These are phyloP conservation scores for Macrochelys suwanniensis DNA, from an alignment of 2,797 vertebrate genomes.

Conservation along the genomic window DNA sequence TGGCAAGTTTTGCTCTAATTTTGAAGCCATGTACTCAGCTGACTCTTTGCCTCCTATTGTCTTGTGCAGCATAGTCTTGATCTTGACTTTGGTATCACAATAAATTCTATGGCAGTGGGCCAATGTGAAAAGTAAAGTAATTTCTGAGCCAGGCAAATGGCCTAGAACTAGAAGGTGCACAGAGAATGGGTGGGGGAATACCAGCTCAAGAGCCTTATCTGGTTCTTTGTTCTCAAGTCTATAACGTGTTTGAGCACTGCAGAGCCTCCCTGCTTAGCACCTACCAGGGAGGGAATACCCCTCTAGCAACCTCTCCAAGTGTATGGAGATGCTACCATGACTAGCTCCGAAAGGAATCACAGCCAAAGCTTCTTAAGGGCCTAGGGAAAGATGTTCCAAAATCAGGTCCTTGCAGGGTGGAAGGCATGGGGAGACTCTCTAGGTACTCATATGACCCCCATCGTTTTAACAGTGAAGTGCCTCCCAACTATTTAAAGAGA, in stretches of 20 bases:
- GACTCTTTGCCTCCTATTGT: background rate
- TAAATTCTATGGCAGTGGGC: slow-evolving; percentile 40
- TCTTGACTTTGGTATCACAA: slow-evolving; percentile 31
- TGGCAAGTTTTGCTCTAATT: background rate
- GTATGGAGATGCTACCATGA: background rate
- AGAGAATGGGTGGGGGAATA: slow-evolving; percentile 53
- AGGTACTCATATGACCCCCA: background rate
- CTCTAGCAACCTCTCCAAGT: background rate
- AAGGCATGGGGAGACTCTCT: background rate
- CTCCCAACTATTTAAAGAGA: no score
- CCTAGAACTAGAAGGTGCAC: slow-evolving; percentile 51
- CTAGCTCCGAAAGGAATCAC: accelerated
- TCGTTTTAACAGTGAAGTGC: no score
- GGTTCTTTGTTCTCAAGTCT: background rate
- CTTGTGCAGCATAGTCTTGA: background rate
- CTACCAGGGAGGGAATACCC: background rate
- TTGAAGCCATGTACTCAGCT: accelerated
- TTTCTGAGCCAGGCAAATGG: slow-evolving; percentile 35
- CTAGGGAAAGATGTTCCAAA: accelerated
- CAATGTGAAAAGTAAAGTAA: slow-evolving; percentile 59
- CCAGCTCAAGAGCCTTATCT: slow-evolving; percentile 36
- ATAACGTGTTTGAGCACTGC: background rate
- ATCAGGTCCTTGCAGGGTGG: background rate
- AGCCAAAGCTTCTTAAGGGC: accelerated
- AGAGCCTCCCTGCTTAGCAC: background rate